Evolutionary conservation across 2,888 invertebrate genomes (phyloP), one percentile per base, ranked within the genome.

Genomic region (Scaptomyza caliginosa): DNA sequence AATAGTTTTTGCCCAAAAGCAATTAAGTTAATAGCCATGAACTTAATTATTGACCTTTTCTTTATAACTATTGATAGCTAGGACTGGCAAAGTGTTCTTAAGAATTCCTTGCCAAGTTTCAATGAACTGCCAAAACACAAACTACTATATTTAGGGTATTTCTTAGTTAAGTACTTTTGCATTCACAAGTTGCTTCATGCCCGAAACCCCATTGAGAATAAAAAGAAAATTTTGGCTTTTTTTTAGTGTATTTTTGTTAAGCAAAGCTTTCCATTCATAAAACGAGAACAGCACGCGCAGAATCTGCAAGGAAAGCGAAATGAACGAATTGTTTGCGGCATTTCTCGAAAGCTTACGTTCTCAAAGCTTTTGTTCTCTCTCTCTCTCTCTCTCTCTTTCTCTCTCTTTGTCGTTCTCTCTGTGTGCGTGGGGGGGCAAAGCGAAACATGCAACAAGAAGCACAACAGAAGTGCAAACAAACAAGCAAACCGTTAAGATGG

Each of bases 251-350:
- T 76, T 72, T 74, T 16, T 42, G 26, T 52, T 24, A 19, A 7
- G 4, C 39, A 16, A 34, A 51, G 77, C 68, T 72, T 73, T 73
- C 68, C 72, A 73, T 73, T 73, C 73, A 73, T 73, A 74, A 73
- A 73, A 52, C 6, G 30, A 21, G 23, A 13, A 16, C 4, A 43
- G 1, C 34, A 36, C 30, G 67, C 67, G 72, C 72, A 59, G 72
- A 67, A 58, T 48, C 64, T 24, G 4, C 45, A 48, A 34, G 60
- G 58, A 74, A 67, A 74, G 73, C 67, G 62, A 66, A 69, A 73
- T 59, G 39, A 16, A 34, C 32, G 11, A 54, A 39, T 8, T 6
- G 8, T 23, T 43, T 32, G 40, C 57, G 57, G 51, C 51, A 10
- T 42, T 34, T 57, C 13, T 17, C 4, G 3, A 19, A 17, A 54